A percentile compares a stretch with the other conserved stretches of the same genome.
These are phyloP conservation scores for Morone saxatilis DNA, from an alignment of 2,113 vertebrate species.

Conservation along the genomic window DNA sequence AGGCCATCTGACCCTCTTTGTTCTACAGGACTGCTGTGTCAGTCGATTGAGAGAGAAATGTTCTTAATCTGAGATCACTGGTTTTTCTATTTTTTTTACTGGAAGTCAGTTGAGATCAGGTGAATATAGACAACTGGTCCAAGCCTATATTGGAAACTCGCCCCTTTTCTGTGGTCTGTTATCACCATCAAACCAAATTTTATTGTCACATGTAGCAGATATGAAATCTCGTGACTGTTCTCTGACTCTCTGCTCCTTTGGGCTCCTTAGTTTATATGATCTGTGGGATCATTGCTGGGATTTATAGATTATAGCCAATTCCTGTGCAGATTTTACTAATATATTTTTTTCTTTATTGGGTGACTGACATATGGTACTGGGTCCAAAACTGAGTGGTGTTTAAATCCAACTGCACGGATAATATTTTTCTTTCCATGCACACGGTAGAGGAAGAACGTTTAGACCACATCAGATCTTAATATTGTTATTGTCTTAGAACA, in stretches of 20 bases:
- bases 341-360: neutral
- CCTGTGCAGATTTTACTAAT: neutral
- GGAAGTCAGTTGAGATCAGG: neutral
- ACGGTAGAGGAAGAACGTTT: too few species aligned
- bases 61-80: neutral
- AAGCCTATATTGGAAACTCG: neutral
- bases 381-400: too few species aligned
- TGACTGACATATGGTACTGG: neutral
- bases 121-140: neutral
- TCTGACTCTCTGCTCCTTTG: neutral
- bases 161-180: neutral
- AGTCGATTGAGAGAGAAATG: neutral
- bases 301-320: neutral
- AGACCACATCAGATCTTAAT: too few species aligned
- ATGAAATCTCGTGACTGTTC: neutral
- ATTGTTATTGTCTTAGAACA: too few species aligned
- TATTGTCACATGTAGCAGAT: neutral
- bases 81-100: neutral
- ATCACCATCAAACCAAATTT: neutral
- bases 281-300: neutral
- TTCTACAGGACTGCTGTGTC: neutral
- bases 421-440: too few species aligned
- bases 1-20: neutral
- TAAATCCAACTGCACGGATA: too few species aligned
- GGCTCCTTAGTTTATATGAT: neutral